A percentile compares a stretch with the other conserved stretches of the same genome.
Evolutionary conservation across 1,140 invertebrate species (phyloP).

Genomic region (Sarcophaga peregrina): DNA sequence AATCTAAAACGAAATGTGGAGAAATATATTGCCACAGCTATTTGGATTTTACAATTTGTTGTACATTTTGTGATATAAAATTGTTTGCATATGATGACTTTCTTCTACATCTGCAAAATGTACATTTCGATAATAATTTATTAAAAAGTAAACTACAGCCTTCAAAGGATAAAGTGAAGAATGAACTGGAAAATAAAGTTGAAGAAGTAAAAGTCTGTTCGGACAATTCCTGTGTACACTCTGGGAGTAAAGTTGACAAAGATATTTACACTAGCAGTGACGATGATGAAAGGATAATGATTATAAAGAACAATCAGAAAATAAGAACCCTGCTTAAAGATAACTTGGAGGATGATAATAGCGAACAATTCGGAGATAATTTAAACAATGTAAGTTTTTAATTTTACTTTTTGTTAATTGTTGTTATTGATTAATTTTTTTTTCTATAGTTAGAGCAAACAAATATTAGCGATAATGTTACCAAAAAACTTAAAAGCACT

Average conservation of each 20-base stretch:
- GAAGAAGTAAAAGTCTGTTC: background rate
- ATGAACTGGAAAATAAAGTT: background rate
- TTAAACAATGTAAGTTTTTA: too few relatives aligned
- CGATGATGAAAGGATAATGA: too few relatives aligned
- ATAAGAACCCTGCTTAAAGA: too few relatives aligned
- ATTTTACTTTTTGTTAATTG: too few relatives aligned
- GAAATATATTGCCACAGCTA: constrained; percentile 43
- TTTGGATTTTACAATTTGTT: constrained; percentile 33
- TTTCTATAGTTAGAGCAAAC: too few relatives aligned
- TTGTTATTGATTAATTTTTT: too few relatives aligned
- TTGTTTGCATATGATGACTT: constrained; percentile 41
- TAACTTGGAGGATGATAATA: too few relatives aligned
- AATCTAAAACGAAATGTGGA: constrained; percentile 39
- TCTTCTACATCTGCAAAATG: constrained; percentile 36
- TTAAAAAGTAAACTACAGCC: constrained; percentile 21
- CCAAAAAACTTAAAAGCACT: background rate
- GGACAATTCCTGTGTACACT: too few relatives aligned
- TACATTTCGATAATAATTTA: constrained; percentile 43
- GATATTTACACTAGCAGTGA: too few relatives aligned
- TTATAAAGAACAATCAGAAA: too few relatives aligned
- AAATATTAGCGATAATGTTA: background rate
- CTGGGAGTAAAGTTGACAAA: too few relatives aligned
- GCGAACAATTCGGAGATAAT: too few relatives aligned
- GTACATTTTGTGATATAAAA: constrained; percentile 40
- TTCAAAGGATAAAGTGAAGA: background rate